These are phyloP conservation scores for Corythaeola cristata DNA, from an alignment of 2,113 vertebrate genomes.

Conservation along the genomic window DNA sequence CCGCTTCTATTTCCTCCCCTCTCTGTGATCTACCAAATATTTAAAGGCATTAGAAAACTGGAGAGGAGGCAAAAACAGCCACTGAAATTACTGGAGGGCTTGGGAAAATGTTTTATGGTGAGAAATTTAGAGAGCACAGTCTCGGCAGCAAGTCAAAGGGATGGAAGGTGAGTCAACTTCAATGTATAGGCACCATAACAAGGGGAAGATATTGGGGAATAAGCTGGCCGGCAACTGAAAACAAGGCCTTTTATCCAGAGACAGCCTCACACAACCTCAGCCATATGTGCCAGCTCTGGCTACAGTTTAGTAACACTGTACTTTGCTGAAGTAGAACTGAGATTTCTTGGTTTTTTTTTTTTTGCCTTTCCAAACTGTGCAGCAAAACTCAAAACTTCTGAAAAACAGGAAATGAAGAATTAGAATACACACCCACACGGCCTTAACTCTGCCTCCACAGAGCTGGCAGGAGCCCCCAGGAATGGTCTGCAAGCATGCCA, in stretches of 20 bases:
- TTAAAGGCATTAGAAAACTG: not conserved
- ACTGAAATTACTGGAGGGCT: not conserved
- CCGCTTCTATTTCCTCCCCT: not conserved
- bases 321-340: slow-evolving; percentile 8
- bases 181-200: not conserved
- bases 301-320: not conserved
- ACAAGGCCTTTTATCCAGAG: not conserved
- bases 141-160: not conserved
- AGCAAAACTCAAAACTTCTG: slow-evolving; percentile 51
- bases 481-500: not conserved
- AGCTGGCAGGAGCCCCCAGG: slow-evolving; percentile 51
- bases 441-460: slow-evolving; percentile 25
- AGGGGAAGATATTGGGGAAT: not conserved
- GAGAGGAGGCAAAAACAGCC: not conserved
- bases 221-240: not conserved
- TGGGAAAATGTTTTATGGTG: not conserved
- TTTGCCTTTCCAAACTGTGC: not conserved
- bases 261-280: not conserved
- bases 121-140: not conserved
- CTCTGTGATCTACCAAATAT: not conserved
- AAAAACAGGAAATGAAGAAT: slow-evolving; percentile 71
- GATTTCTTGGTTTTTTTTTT: not conserved
- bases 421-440: slow-evolving; percentile 61
- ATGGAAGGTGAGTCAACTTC: not conserved
- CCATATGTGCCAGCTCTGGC: not conserved